Conservation (phyloP, 2,113 vertebrate genomes). For the Rynchops niger region DNA sequence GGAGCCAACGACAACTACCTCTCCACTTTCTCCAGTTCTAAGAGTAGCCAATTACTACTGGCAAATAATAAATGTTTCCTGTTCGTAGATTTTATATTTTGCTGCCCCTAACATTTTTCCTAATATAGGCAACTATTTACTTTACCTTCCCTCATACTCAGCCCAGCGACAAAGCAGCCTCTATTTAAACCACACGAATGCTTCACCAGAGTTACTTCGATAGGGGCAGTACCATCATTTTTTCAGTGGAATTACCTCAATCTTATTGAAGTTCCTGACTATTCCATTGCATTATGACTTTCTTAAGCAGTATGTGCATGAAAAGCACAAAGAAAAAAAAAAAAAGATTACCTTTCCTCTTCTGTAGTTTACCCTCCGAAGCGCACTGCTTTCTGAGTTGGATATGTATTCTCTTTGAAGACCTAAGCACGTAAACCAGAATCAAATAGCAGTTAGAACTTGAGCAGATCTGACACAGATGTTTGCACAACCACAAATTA, state of each 20-base stretch:
- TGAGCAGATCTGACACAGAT: background rate
- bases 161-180: background rate
- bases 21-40: background rate
- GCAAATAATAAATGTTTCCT: slow-evolving; percentile 43
- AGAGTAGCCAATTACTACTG: slow-evolving; percentile 19
- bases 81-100: slow-evolving; percentile 8
- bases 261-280: background rate
- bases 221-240: background rate
- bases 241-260: background rate
- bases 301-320: background rate
- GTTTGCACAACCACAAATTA: background rate
- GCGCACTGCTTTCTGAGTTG: slow-evolving; percentile 58
- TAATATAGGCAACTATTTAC: slow-evolving; percentile 27
- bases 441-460: background rate
- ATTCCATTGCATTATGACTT: background rate
- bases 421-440: slow-evolving; percentile 39
- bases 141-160: background rate
- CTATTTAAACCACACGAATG: background rate
- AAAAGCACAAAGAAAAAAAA: background rate
- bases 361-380: slow-evolving; percentile 76
- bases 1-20: slow-evolving; percentile 9
- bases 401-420: slow-evolving; percentile 73
- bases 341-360: slow-evolving; percentile 77
- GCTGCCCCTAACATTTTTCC: background rate
- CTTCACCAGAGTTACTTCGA: background rate